Base-by-base conservation (phyloP, 2,888 invertebrate genomes). In the Cerceris ruficornis region DNA sequence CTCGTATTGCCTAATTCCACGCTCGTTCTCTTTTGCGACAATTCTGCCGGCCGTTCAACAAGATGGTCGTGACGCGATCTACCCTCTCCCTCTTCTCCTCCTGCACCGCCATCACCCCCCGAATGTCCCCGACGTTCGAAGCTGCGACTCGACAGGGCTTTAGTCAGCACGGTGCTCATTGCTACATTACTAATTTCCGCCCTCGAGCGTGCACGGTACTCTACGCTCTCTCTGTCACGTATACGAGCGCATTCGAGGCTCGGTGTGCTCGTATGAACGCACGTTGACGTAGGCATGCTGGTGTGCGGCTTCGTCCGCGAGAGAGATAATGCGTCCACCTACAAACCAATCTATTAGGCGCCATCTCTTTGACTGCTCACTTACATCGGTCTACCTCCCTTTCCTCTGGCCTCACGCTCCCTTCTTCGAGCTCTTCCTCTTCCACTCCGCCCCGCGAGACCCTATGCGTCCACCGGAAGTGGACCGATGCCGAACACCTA, bases 281-380 rank as follows among this genome's bases (percentile, higher is more conserved):
- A 46, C 57, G 67, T 80, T 75, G 71, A 77, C 79, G 66, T 68
- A 65, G 69, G 75, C 80, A 75, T 57, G 77, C 75, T 60, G 67
- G 77, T 77, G 70, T 67, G 71, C 71, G 70, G 82, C 82, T 80
- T 85, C 86, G 88, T 78, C 78, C 80, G 85, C 87, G 75, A 75
- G 79, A 81, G 86, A 88, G 88, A 92, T 91, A 92, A 92, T 92
- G 88, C 89, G 91, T 91, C 92, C 92, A 92, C 92, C 92, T 92
- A 92, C 92, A 92, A 92, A 91, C 92, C 90, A 92, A 92, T 92
- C 92, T 92, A 92, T 92, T 91, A 92, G 92, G 92, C 92, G 92
- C 92, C 92, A 90, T 91, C 91, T 91, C 91, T 89, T 90, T 89
- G 91, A 91, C 91, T 91, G 91, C 91, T 92, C 92, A 91, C 92